A percentile compares a stretch with the other conserved stretches of the same genome.
Evolutionary conservation across 1,140 invertebrate genomes (phyloP).

Genomic region (Cotesia glomerata): DNA sequence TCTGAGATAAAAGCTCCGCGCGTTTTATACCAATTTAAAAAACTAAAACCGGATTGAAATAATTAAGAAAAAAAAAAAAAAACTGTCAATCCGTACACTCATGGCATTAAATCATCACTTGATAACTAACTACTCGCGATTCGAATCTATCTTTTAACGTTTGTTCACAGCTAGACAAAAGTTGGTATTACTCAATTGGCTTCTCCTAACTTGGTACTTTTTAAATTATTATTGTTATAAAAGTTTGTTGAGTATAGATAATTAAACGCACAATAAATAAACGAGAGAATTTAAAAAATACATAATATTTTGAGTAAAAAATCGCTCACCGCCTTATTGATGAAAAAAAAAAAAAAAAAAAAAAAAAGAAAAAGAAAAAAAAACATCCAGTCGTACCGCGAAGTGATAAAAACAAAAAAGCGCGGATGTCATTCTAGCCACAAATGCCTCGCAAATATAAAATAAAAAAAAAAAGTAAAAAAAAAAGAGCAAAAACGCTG

Average conservation of each 20-base stretch:
- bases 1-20: constrained; percentile 38
- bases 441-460: constrained; percentile 21
- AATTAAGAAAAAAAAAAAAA: constrained; percentile 15
- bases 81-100: not conserved
- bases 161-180: not conserved
- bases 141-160: not conserved
- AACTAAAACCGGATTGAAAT: constrained; percentile 4
- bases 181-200: not conserved
- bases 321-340: constrained; percentile 15
- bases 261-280: not conserved
- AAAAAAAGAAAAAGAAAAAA: not conserved
- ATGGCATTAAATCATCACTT: not conserved
- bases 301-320: not conserved
- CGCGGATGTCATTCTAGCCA: constrained; percentile 18
- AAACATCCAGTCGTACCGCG: not conserved
- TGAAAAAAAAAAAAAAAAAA: not conserved
- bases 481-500: not conserved
- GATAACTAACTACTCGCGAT: not conserved
- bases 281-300: constrained; percentile 5
- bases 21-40: constrained; percentile 52
- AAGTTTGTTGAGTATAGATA: not conserved
- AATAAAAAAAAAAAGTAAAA: too few relatives aligned
- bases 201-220: too few relatives aligned
- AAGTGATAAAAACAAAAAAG: not conserved
- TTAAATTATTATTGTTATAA: not conserved